Base-by-base conservation (phyloP, 1,140 invertebrate species). In the Bombus picipes region DNA sequence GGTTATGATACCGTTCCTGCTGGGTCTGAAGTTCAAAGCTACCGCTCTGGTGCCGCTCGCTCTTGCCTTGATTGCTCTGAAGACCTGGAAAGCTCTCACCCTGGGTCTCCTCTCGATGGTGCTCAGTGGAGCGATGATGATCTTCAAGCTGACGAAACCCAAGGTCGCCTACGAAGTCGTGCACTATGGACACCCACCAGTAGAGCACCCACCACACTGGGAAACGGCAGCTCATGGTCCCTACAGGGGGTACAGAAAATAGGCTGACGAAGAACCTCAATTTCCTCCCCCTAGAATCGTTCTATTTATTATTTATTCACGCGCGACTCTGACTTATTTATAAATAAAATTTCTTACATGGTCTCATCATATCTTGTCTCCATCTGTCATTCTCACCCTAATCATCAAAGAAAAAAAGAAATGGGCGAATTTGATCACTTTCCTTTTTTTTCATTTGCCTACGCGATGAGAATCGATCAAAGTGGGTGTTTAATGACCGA, bases 21-120 rank as follows among this genome's bases (percentile, higher is more conserved):
- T 98, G 83, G 98, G 97, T 88, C 95, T 98, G 81, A 98, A 98
- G 94, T 97, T 98, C 95, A 98, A 98, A 94, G 97, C 97, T 57
- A 97, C 97, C 2, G 97, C 98, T 28, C 93, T 98, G 89, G 97
- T 98, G 22, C 98, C 98, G 0, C 93, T 98, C 47, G 97, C 97
- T 12, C 95, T 98, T 37, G 97, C 97, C 75, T 95, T 98, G 72
- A 98, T 98, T 92, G 98, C 98, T 0, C 94, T 98, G 34, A 98
- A 98, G 93, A 98, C 98, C 39, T 98, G 98, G 98, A 98, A 98
- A 93, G 97, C 98, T 39, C 95, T 98, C 81, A 98, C 97, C 25
- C 95, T 98, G 86, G 97, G 97, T 90, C 96, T 98, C n/a, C 96
- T 98, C 28, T 98, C 97, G 2, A 94, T 98, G 86, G 98, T 98